Evolutionary conservation across 2,888 invertebrate species (phyloP), one percentile per base, ranked within the genome.

Genomic region (Scaptomyza flava): DNA sequence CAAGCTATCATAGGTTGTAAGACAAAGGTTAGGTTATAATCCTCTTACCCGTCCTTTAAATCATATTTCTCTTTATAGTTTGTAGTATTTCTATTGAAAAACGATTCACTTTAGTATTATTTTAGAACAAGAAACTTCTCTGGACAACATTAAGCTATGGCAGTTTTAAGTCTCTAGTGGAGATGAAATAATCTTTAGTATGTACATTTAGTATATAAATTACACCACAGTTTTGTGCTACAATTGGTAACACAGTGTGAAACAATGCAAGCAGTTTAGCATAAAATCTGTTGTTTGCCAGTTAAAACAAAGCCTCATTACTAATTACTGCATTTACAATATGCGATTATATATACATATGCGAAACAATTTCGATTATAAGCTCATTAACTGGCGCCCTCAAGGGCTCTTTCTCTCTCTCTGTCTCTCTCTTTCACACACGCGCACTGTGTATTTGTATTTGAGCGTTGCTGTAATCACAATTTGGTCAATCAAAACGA

Each of bases 301-400:
- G 17, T 11, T 8, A 20, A 54, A 60, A 43, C 51, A 38, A 53
- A 50, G 47, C 54, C 34, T 14, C 14, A 8, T 41, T 23, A 27
- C 56, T 53, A 67, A 54, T 68, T 68, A 51, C 51, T 27, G n/a
- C 31, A 59, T 59, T 59, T 53, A 42, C 46, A 53, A 68, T 43
- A 52, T 43, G 42, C 38, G 54, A 38, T 54, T 41, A 43, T 45
- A 56, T 50, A 36, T n/a, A 36, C 45, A 45, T 46, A 50, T 56
- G 36, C 43, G 31, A 34, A 43, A 51, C 50, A 58, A 75, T 75
- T 75, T 75, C 68, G 80, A 85, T 85, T 81, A 82, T 82, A 80
- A 81, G 72, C 80, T 64, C 85, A 81, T 81, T 85, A 82, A 68
- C 54, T 56, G 45, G 42, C 12, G 34, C 45, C 59, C 68, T 63